These are phyloP conservation scores for Tethya wilhelma DNA, from an alignment of 37 sponge, comb jelly and placozoan species.

Conservation along the genomic window DNA sequence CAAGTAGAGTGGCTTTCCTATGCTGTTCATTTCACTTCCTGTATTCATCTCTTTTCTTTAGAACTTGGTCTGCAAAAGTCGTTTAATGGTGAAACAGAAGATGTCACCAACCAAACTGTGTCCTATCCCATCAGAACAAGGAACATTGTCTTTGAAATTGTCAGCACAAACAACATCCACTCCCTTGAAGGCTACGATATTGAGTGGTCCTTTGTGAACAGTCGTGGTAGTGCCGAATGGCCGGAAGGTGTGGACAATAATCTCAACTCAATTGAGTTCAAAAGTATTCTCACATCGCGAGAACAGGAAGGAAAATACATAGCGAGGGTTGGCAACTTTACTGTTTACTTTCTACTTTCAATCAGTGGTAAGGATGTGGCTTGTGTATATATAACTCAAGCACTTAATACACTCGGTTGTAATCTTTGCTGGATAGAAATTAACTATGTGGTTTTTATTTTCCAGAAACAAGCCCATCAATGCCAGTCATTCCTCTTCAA, in stretches of 20 bases:
- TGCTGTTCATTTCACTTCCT: no score
- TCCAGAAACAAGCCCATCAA: no score
- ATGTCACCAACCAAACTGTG: slow-evolving; percentile 32
- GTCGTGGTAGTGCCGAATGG: background rate
- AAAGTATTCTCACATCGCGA: slow-evolving; percentile 1
- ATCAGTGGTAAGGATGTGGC: background rate
- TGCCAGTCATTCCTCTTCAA: no score
- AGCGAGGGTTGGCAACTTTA: background rate
- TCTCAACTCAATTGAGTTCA: background rate
- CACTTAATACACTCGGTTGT: background rate
- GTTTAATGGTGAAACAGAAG: background rate
- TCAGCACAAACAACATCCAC: background rate
- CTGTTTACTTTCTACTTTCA: background rate
- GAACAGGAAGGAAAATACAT: slow-evolving; percentile 32
- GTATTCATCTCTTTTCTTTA: no score
- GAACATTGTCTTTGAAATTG: background rate
- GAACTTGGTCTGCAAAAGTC: no score
- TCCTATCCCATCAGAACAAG: background rate
- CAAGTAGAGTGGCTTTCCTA: no score
- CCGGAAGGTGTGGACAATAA: slow-evolving; percentile 2
- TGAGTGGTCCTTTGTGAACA: background rate
- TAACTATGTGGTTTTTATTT: no score
- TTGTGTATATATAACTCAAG: background rate
- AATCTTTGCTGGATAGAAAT: background rate
- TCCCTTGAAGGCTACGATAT: background rate